Conservation (phyloP, 2,797 vertebrate species). For the Rhyacichthys aspro region DNA sequence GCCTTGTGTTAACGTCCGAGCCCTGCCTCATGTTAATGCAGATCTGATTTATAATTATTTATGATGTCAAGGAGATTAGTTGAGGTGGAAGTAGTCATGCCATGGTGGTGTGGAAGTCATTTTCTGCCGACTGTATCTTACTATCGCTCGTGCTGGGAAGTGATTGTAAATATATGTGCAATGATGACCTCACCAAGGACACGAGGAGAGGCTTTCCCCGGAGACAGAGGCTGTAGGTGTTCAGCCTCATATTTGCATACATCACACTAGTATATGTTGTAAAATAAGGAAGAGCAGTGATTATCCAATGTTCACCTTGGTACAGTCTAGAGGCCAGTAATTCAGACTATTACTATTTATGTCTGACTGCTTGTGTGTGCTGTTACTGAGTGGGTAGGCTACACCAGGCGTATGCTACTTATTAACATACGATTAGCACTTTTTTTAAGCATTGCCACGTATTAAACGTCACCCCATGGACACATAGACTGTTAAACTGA, state of each 20-base stretch:
- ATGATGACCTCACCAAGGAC: slow-evolving; percentile 54
- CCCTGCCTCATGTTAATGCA: no score
- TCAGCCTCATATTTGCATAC: slow-evolving; percentile 56
- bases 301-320: slow-evolving; percentile 22
- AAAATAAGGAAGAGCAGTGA: slow-evolving; percentile 18
- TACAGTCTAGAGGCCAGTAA: slow-evolving; percentile 19
- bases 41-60: no score
- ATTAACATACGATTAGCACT: no score
- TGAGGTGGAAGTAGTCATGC: no score
- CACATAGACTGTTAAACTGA: no score
- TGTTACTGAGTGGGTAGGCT: no score
- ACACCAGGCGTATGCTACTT: no score
- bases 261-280: slow-evolving; percentile 46
- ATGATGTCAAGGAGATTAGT: no score
- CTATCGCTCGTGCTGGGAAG: slow-evolving; percentile 23
- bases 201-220: slow-evolving; percentile 34
- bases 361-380: no score
- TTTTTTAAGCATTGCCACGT: no score
- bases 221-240: slow-evolving; percentile 31
- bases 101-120: slow-evolving; percentile 26
- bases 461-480: no score
- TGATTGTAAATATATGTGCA: slow-evolving; percentile 25
- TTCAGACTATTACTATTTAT: slow-evolving; percentile 13
- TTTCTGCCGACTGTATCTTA: slow-evolving; percentile 27
- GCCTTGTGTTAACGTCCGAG: no score